Base-by-base conservation (phyloP, 2,797 vertebrate genomes). In the Poeciliopsis infans region DNA sequence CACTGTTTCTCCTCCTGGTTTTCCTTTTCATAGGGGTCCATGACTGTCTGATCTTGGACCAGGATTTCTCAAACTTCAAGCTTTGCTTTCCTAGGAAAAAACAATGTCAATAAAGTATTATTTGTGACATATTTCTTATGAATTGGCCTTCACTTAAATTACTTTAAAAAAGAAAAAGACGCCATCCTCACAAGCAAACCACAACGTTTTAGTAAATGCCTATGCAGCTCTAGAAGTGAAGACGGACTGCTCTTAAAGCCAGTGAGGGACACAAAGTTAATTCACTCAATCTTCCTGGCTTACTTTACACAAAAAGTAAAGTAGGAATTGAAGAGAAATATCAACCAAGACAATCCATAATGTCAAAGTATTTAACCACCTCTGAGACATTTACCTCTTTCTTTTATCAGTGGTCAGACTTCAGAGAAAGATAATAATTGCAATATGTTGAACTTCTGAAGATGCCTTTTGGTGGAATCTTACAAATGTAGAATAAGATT, bases 21-120 rank as follows among this genome's bases (percentile, higher is more conserved):
- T 83, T 75, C 70, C 81, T 79, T 80, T 87, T 88, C 77, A 88
- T 68, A 25, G 1, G 78, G 81, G 70, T 13, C 69, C 77, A 46
- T 77, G 69, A 81, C 36, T 39, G 18, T 39, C 28, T 61, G 57
- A 31, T 61, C 5, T 61, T 59, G 31, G 13, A 61, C 59, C 6
- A 18, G 31, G 31, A 16, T 28, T 33, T 33, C 64, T 20, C 20
- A 39, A 39, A 66, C 33, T 39, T 16, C 33, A 23, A 23, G 8
- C 61, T 66, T 39, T 23, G 7, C 33, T 7, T 39, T 39, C 23
- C 20, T 23, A 23, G 20, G 36, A 25, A 39, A 39, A 66, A 10
- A 66, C 2, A 0, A 39, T 39, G 36, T 3, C 18, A 39, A 23
- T 39, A 4, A 66, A 39, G 8, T 66, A 1, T 39, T 39, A 66